Conservation (phyloP, 2,113 vertebrate species). For the Callospermophilus lateralis region DNA sequence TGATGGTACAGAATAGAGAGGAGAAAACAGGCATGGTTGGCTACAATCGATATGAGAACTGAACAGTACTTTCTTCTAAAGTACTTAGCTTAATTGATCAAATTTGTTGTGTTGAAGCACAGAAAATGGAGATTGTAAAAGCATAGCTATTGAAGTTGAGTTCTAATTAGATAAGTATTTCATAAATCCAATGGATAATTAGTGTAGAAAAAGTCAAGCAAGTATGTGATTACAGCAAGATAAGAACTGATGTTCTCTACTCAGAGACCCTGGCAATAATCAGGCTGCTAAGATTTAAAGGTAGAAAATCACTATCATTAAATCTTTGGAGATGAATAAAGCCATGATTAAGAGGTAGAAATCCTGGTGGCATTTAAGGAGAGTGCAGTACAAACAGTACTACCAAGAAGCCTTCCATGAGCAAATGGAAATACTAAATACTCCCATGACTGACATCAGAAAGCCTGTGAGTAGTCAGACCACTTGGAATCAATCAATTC, state of each 20-base stretch:
- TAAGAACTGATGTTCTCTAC: slow-evolving; percentile 35
- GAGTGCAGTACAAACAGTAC: neutral
- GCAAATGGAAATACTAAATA: neutral
- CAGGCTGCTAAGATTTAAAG: neutral
- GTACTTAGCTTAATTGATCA: slow-evolving; percentile 25
- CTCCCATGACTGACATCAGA: neutral
- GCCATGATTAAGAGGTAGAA: neutral
- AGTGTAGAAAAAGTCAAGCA: slow-evolving; percentile 7
- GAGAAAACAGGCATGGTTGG: neutral
- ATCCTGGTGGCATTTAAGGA: neutral
- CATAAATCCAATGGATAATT: slow-evolving; percentile 49
- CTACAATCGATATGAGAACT: neutral
- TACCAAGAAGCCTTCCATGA: neutral
- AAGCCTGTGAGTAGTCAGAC: neutral
- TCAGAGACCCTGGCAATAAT: neutral
- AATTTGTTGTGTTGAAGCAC: slow-evolving; percentile 25
- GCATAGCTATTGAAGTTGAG: slow-evolving; percentile 12
- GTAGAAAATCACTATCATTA: neutral
- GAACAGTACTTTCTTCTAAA: neutral
- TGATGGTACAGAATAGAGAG: slow-evolving; percentile 55
- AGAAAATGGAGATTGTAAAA: slow-evolving; percentile 59
- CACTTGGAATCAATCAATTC: slow-evolving; percentile 13
- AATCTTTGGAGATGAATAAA: neutral
- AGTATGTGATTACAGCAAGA: neutral
- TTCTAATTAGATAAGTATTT: slow-evolving; percentile 15